These are phyloP conservation scores for Porites divaricata DNA, from an alignment of 92 coral and sea anemone species.

Conservation along the genomic window DNA sequence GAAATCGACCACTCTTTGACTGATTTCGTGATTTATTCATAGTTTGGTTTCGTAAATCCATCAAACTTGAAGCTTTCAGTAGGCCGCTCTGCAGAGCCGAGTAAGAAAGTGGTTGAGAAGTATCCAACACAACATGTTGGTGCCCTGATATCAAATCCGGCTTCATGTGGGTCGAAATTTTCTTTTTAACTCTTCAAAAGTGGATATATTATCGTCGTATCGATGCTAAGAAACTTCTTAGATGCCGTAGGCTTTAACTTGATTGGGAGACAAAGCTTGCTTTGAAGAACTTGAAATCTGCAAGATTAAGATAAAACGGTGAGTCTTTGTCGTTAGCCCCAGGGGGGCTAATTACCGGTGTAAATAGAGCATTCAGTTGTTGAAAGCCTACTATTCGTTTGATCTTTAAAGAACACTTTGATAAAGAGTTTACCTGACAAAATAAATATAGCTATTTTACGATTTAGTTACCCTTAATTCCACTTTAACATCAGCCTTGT, in stretches of 20 bases:
- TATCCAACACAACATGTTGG: slow-evolving; percentile 5
- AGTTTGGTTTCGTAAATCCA: slow-evolving; percentile 30
- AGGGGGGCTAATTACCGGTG: slow-evolving; percentile 19
- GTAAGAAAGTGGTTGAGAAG: slow-evolving; percentile 22
- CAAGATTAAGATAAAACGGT: slow-evolving; percentile 3
- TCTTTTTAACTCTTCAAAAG: background rate
- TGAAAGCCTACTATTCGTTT: background rate
- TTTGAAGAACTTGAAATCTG: slow-evolving; percentile 38
- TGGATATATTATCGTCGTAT: background rate
- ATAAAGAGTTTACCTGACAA: background rate
- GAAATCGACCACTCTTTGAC: slow-evolving; percentile 29
- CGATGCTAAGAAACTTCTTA: background rate
- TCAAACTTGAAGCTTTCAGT: slow-evolving; percentile 29
- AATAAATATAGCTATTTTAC: background rate
- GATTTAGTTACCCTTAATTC: background rate
- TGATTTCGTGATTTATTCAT: background rate
- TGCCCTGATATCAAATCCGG: slow-evolving; percentile 10
- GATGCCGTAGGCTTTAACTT: background rate
- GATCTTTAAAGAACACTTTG: background rate
- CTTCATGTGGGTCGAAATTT: slow-evolving; percentile 26
- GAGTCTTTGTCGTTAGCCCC: slow-evolving; percentile 15
- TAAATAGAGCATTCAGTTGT: slow-evolving; percentile 4
- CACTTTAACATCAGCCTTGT: background rate
- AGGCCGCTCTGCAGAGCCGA: slow-evolving; percentile 31
- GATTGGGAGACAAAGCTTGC: background rate